Percentiles rank a stretch among this genome's conserved stretches.
These are phyloP conservation scores for Limanda limanda DNA, from an alignment of 2,113 vertebrate species.

Conservation along the genomic window DNA sequence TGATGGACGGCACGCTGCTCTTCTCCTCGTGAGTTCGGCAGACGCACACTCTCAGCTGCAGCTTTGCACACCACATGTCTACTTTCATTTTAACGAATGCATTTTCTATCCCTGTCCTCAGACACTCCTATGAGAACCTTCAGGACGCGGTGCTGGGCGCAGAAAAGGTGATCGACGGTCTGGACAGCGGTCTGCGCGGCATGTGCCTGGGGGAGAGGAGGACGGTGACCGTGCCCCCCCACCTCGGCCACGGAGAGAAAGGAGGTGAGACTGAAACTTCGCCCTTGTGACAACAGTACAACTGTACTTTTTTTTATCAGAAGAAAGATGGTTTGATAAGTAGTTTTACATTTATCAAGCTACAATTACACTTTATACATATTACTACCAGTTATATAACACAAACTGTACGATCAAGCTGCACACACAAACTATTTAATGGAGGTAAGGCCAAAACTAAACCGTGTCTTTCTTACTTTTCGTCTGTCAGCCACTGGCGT, in stretches of 20 bases:
- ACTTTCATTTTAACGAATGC: not conserved
- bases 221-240: conserved; percentile 88
- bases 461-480: not conserved
- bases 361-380: no score
- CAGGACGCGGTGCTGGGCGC: conserved; percentile 88
- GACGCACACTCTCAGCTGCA: not conserved
- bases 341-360: no score
- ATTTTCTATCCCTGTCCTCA: conserved; percentile 46
- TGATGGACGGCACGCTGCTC: conserved; percentile 91
- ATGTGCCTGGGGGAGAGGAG: conserved; percentile 94
- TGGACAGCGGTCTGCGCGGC: conserved; percentile 87
- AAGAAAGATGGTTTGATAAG: no score
- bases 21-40: conserved; percentile 91
- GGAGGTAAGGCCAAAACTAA: not conserved
- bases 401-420: no score
- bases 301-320: not conserved
- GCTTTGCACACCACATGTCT: not conserved
- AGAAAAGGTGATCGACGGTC: conserved; percentile 92
- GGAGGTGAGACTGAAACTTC: conserved; percentile 85
- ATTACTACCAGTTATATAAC: no score
- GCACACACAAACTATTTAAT: not conserved
- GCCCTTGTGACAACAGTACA: not conserved
- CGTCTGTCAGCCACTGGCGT: conserved; percentile 85
- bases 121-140: conserved; percentile 83
- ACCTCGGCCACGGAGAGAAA: conserved; percentile 91